Base-by-base conservation (phyloP, 2,797 vertebrate species). In the Neosilurus mollespiculum region DNA sequence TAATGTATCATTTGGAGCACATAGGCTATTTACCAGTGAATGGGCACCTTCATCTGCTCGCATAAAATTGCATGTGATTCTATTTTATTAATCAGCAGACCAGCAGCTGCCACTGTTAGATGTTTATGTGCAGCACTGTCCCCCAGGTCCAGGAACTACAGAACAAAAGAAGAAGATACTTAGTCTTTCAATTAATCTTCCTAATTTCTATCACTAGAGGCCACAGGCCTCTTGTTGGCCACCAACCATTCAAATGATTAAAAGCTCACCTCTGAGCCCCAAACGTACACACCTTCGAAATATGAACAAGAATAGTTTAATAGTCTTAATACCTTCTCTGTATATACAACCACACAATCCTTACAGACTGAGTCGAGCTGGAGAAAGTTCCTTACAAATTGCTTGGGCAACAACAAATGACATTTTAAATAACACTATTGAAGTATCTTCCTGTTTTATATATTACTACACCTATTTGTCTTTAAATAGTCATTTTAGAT, bases 221-320 rank as follows among this genome's bases (percentile, higher is more conserved):
- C 26, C 54, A 75, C 18, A 75, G 65, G 77, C 54, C 79, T 81
- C 71, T 37, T 62, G 30, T 56, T 75, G 72, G 53, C 53, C 72
- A 75, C 54, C 58, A 58, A 76, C 18, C 30, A 22, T 10, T 76
- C 72, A 76, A 76, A 58, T 34, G 54, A 59, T 76, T 58, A 75
- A 75, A 9, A 34, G 53, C 53, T 56, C 26, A 59, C 72, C 72
- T 53, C 34, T 76, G 26, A 76, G 54, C 72, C 54, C 54, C 30
- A 37, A 59, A 11, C 24, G 30, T 56, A 54, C n/a, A 72, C 53
- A 56, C 69, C n/a, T 56, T 73, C 24, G 10, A 26, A 75, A 4
- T 30, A 30, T 18, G 15, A 73, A 53, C 70, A 24, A 72, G 70
- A 72, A 37, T 9, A 34, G 51, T 54, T 26, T 8, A 71, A 71